These are phyloP conservation scores for Willowsia nigromaculata DNA, from an alignment of 2,888 invertebrate species.

Conservation along the genomic window DNA sequence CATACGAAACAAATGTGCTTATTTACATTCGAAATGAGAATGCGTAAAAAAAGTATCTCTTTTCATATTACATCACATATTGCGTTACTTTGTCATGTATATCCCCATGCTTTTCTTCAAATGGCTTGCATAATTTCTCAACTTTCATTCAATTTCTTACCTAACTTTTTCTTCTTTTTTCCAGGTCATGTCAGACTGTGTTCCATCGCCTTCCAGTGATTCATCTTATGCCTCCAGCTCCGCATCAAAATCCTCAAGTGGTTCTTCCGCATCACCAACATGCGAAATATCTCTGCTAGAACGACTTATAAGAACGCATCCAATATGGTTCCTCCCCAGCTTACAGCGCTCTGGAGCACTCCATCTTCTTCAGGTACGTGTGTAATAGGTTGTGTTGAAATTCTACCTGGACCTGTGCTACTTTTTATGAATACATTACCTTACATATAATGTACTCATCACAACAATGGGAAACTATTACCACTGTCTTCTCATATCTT, in stretches of 20 bases:
- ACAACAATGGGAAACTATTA: not conserved
- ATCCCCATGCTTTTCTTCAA: not conserved
- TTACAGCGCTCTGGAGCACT: constrained; percentile 96
- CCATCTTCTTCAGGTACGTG: constrained; percentile 90
- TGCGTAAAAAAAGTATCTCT: no score
- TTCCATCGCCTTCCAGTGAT: constrained; percentile 76
- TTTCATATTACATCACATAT: not conserved
- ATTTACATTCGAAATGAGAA: no score
- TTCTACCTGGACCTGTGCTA: constrained; percentile 36
- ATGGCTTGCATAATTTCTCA: constrained; percentile 13
- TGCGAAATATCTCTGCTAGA: constrained; percentile 76
- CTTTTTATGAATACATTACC: constrained; percentile 1
- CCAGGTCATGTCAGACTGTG: constrained; percentile 78
- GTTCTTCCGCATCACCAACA: constrained; percentile 75
- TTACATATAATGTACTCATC: not conserved
- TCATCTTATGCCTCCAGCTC: constrained; percentile 77
- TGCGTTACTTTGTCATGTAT: not conserved
- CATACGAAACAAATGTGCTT: no score
- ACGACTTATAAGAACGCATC: constrained; percentile 84
- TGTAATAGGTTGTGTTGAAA: constrained; percentile 8
- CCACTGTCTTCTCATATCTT: no score
- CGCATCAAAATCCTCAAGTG: constrained; percentile 74
- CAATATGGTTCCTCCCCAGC: constrained; percentile 97
- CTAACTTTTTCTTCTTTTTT: constrained; percentile 57
- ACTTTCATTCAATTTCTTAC: constrained; percentile 1